Base-by-base conservation (phyloP, 2,888 invertebrate genomes). In the Smittia sp. region DNA sequence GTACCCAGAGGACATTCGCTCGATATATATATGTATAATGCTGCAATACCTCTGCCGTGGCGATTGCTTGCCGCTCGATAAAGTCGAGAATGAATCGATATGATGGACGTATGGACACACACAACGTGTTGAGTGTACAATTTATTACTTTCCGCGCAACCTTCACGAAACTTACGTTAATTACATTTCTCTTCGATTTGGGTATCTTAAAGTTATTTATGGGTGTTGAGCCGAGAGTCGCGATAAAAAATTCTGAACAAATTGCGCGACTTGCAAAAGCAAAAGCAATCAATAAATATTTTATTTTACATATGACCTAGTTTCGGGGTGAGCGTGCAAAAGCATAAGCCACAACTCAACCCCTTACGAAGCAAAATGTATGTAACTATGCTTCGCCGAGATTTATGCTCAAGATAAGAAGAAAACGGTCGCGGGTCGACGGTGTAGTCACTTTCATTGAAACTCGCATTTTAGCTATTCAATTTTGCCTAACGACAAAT, bases 341-440 rank as follows among this genome's bases (percentile, higher is more conserved):
- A 58, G 58, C 58, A 58, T 58, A 58, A 58, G 22, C 20, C 58
- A 58, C 58, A 58, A 46, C 11, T n/a, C 46, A 46, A 58, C 58
- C 58, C n/a, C 58, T 58, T 58, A 22, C 58, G 58, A 58, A 58
- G 22, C 58, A 46, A 25, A 63, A 63, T 63, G 58, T 58, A 63
- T n/a, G 15, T 63, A 63, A 63, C 15, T 46, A 46, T 46, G 52
- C 52, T 46, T 46, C n/a, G 18, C 15, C 22, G 18, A 20, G 58
- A 58, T 58, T 27, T 63, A 27, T 63, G 63, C 27, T 63, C 15
- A 1, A 4, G 63, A 63, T 63, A 63, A 27, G 22, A 58, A 27
- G 27, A 63, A 63, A 58, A n/a, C 6, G 1, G 58, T 38, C 38
- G 38, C 38, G 6, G 38, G 38, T 11, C 11, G 11, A 38, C 6